A percentile compares a stretch with the other conserved stretches of the same genome.
Conservation (phyloP, 2,888 invertebrate species). For the Eristalinus aeneus region DNA sequence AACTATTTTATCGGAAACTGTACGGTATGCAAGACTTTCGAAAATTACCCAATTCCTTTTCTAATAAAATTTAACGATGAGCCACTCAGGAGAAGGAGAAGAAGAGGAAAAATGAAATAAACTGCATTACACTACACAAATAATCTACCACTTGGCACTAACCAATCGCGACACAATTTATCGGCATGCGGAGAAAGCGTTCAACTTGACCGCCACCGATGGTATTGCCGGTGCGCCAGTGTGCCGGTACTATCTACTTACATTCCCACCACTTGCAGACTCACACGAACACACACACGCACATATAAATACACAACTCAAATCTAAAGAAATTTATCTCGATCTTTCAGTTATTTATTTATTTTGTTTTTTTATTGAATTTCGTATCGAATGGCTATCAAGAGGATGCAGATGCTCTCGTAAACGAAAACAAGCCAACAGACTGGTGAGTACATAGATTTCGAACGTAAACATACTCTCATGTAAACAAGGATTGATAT, state of each 20-base stretch:
- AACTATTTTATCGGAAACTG: neutral
- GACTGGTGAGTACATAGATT: conserved; percentile 8
- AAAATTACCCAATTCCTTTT: conserved; percentile 41
- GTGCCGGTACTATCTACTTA: conserved; percentile 21
- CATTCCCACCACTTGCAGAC: neutral
- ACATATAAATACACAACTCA: conserved; percentile 6
- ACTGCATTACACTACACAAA: conserved; percentile 34
- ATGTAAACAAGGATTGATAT: conserved; percentile 11
- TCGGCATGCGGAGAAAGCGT: conserved; percentile 61
- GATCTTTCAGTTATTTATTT: conserved; percentile 2
- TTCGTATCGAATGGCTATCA: conserved; percentile 47
- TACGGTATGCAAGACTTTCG: conserved; percentile 3
- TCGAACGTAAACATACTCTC: neutral
- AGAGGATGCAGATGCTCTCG: conserved; percentile 40
- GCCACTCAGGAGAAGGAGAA: neutral
- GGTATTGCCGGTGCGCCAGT: conserved; percentile 16
- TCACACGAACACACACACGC: neutral
- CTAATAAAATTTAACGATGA: conserved; percentile 27
- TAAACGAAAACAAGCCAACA: conserved; percentile 5
- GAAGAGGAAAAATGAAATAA: conserved; percentile 16
- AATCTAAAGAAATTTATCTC: conserved; percentile 38
- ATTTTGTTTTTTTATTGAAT: conserved; percentile 26
- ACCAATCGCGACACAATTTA: conserved; percentile 58
- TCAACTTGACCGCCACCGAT: conserved; percentile 53
- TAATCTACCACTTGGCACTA: conserved; percentile 29